Percentiles rank a stretch among this genome's conserved stretches.
Conservation (phyloP, 2,888 invertebrate species). For the Venusia cambrica region DNA sequence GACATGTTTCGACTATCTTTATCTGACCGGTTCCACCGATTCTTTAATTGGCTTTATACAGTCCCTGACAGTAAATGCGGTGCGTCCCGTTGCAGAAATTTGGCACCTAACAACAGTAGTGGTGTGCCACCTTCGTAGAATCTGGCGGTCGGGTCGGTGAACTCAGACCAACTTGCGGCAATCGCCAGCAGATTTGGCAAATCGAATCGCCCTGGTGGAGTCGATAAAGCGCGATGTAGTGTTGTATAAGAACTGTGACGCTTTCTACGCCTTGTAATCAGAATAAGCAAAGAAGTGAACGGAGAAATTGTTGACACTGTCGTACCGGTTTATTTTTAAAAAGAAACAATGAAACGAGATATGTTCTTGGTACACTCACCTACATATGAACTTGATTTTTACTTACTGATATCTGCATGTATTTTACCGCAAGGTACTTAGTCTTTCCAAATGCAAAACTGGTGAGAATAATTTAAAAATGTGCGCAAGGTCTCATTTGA, state of each 20-base stretch:
- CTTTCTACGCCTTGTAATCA: conserved; percentile 69
- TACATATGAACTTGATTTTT: conserved; percentile 13
- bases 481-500: too few species aligned
- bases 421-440: too few species aligned
- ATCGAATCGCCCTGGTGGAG: conserved; percentile 41
- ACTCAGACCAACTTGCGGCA: conserved; percentile 50
- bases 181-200: conserved; percentile 52
- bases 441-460: too few species aligned
- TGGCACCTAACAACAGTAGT: conserved; percentile 39
- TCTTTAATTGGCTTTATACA: conserved; percentile 11
- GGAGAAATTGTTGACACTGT: conserved; percentile 66
- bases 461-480: too few species aligned
- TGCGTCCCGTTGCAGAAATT: conserved; percentile 16
- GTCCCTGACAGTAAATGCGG: conserved; percentile 7
- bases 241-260: conserved; percentile 68
- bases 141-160: conserved; percentile 56
- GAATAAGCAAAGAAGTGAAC: conserved; percentile 69
- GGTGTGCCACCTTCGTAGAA: conserved; percentile 45
- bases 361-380: conserved; percentile 33
- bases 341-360: conserved; percentile 52
- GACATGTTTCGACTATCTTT: conserved; percentile 28
- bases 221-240: conserved; percentile 50
- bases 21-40: conserved; percentile 20
- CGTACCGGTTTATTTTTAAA: conserved; percentile 55
- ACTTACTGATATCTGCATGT: too few species aligned